phyloP scores from a whole-genome alignment of 1,140 invertebrate genomes.

The Amyelois transitella region DNA sequence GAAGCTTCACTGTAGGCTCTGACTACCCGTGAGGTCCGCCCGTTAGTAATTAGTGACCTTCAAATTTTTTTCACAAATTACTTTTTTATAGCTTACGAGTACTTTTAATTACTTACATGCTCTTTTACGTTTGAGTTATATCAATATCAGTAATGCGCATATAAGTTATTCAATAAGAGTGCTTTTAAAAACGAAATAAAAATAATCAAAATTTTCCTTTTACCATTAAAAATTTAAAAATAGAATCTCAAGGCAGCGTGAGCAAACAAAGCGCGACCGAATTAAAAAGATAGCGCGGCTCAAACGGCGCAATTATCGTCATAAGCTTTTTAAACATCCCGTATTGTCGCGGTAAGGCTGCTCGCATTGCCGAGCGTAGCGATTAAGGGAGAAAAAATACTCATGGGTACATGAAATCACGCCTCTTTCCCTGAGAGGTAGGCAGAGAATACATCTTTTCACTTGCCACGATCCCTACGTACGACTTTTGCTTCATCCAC shows the following conservation, averaged over 20 bases:
- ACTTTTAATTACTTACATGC: no score
- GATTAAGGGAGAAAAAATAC: not conserved
- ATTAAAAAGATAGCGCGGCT: not conserved
- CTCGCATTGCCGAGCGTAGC: not conserved
- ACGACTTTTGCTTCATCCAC: no score
- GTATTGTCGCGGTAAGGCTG: not conserved
- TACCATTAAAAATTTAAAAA: no score
- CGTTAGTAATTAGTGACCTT: no score
- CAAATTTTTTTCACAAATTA: no score
- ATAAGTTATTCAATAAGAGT: constrained; percentile 1
- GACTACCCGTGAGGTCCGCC: no score
- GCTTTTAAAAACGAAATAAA: not conserved
- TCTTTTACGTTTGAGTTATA: not conserved
- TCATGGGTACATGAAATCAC: no score
- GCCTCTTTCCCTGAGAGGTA: no score
- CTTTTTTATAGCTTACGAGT: no score
- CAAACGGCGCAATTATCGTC: not conserved
- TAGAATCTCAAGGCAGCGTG: not conserved
- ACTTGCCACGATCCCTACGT: no score
- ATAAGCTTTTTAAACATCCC: not conserved
- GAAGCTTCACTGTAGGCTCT: no score
- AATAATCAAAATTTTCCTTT: not conserved
- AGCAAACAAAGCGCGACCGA: not conserved
- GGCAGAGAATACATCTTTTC: no score
- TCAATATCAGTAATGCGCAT: not conserved